Percentiles rank a stretch among this genome's conserved stretches.
phyloP scores from a whole-genome alignment of 2,888 invertebrate species.

The Timema cristinae region DNA sequence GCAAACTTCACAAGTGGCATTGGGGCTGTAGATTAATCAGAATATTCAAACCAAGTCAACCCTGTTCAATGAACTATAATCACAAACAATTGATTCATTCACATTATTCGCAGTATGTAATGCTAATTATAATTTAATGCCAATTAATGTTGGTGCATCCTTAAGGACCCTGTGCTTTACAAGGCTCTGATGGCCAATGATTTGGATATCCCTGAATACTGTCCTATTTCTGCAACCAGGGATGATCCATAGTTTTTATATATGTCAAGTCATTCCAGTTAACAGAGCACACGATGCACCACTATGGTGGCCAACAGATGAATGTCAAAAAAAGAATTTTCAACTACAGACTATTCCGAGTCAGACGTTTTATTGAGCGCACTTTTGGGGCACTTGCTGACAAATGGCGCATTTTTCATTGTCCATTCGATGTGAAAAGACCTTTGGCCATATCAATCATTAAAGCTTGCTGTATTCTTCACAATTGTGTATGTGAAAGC shows the following conservation, averaged over 20 bases:
- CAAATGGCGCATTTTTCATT: conserved; percentile 7
- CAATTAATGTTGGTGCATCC: background rate
- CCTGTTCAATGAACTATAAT: background rate
- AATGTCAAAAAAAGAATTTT: background rate
- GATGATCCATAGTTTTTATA: background rate
- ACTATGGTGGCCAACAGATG: background rate
- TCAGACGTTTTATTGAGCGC: background rate
- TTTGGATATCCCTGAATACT: background rate
- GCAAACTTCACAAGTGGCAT: background rate
- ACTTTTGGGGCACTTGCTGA: background rate
- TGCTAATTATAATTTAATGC: conserved; percentile 1
- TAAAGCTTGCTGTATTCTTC: background rate
- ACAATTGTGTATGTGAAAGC: background rate
- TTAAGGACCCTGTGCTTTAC: conserved; percentile 5
- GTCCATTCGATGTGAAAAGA: background rate
- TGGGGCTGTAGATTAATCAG: background rate
- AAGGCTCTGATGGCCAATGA: background rate
- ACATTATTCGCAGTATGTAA: background rate
- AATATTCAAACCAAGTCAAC: background rate
- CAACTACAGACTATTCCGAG: background rate
- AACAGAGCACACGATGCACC: background rate
- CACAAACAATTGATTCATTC: conserved; percentile 1
- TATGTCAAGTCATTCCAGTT: background rate
- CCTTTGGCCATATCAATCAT: background rate
- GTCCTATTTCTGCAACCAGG: background rate